Conservation (phyloP, 2,888 invertebrate species). For the Geophilus truncorum region DNA sequence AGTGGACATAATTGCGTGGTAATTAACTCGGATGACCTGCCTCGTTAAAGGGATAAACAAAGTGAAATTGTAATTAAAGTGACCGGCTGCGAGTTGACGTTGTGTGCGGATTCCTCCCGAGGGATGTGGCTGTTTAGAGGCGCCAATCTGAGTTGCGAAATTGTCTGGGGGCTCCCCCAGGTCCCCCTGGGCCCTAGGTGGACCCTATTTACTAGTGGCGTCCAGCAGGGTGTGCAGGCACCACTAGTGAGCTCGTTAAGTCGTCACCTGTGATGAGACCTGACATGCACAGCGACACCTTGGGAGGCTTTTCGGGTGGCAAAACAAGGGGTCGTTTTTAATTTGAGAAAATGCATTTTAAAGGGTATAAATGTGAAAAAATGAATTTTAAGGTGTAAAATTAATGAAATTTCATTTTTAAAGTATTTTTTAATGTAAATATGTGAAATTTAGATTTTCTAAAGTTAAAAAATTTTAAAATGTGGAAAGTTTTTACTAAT, state of each 20-base stretch:
- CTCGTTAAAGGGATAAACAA: background rate
- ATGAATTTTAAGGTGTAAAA: no score
- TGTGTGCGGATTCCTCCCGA: background rate
- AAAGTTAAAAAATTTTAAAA: no score
- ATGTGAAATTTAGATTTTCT: no score
- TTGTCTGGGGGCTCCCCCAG: background rate
- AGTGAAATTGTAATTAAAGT: background rate
- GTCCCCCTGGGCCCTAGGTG: background rate
- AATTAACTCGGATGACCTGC: background rate
- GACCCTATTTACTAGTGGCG: background rate
- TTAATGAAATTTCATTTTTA: no score
- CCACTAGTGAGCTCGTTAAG: constrained; percentile 20
- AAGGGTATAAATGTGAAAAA: background rate
- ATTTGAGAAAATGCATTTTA: background rate
- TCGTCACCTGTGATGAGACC: constrained; percentile 15
- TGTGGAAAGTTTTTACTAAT: no score
- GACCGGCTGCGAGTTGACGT: background rate
- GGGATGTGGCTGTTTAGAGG: background rate
- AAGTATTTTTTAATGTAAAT: no score
- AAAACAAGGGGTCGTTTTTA: background rate
- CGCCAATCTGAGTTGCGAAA: background rate
- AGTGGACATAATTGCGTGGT: background rate
- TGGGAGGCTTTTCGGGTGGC: background rate
- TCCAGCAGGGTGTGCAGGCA: background rate
- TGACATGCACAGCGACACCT: background rate